A percentile compares a stretch with the other conserved stretches of the same genome.
These are phyloP conservation scores for Aleiodes alternator DNA, from an alignment of 2,888 invertebrate genomes.

Conservation along the genomic window DNA sequence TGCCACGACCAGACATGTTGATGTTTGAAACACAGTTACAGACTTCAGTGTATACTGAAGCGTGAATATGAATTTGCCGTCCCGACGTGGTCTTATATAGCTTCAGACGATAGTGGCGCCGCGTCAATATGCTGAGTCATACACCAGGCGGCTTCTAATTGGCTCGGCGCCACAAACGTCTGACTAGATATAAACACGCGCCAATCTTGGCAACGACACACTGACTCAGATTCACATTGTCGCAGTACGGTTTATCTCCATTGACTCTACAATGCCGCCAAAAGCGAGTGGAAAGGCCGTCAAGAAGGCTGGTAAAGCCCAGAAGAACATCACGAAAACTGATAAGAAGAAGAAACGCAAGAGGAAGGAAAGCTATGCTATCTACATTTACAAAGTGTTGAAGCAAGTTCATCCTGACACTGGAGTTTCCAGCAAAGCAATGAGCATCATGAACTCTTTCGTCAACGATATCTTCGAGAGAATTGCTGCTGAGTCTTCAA, in stretches of 20 bases:
- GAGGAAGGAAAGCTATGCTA: slow-evolving; percentile 79
- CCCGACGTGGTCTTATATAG: neutral
- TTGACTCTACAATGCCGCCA: neutral
- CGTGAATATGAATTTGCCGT: too few relatives aligned
- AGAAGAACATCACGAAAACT: slow-evolving; percentile 75
- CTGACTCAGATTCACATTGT: neutral
- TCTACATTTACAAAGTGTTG: slow-evolving; percentile 74
- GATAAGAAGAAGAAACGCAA: slow-evolving; percentile 79
- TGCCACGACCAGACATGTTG: slow-evolving; percentile 46
- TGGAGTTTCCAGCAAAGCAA: too few relatives aligned
- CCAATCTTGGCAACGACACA: neutral
- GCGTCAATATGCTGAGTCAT: neutral
- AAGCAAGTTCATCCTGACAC: too few relatives aligned
- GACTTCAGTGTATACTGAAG: neutral
- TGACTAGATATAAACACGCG: neutral
- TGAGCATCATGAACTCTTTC: too few relatives aligned
- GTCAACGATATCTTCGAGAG: slow-evolving; percentile 79
- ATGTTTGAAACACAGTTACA: neutral
- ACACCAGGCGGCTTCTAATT: neutral
- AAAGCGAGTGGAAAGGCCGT: slow-evolving; percentile 3
- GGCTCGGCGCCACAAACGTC: neutral
- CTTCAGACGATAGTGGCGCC: neutral
- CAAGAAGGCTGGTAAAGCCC: too few relatives aligned
- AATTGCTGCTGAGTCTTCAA: slow-evolving; percentile 79
- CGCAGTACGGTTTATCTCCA: neutral